Base-by-base conservation (phyloP, 2,888 invertebrate genomes). In the Coelopa pilipes region DNA sequence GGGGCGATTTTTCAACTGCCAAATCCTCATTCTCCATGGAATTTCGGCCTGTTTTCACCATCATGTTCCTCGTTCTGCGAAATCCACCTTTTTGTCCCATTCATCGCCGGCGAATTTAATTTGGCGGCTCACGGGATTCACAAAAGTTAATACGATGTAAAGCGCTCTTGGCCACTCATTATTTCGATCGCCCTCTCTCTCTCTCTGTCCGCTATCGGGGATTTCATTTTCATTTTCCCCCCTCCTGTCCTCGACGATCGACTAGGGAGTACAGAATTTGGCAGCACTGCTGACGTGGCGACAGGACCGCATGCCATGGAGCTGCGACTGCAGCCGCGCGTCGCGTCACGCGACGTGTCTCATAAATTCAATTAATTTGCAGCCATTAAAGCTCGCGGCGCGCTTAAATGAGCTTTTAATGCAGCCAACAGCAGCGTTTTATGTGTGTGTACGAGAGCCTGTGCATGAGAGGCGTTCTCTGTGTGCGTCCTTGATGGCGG, bases 291-390 rank as follows among this genome's bases (percentile, higher is more conserved):
- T 50, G 34, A 53, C 46, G n/a, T n/a, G 53, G 55, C 34, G 53
- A 34, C 34, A 67, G 19, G 46, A 19, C 13, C 34, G 46, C 57
- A 34, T 46, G 15, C 49, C 17, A 66, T 3, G 9, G 1, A 55
- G 9, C 19, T 3, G 1, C 57, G 13, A 19, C 12, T 50, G 50
- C 21, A 66, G 17, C 12, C 4, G 49, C 13, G 21, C n/a, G n/a
- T 46, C 63, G 15, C 19, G 19, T 55, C 24, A n/a, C 17, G 46
- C 34, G 19, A 55, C 46, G 34, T 47, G 49, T 70, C 49, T 49
- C 57, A 70, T 60, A 49, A 49, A 70, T 47, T 60, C 49, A 60
- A 13, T 70, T 60, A 46, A 70, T 70, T 70, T 60, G 70, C 49
- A 59, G 59, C 21, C 47, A 60, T 70, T 46, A 57, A 59, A 19